Percentiles rank a stretch among this genome's conserved stretches.
Evolutionary conservation across 2,888 invertebrate genomes (phyloP).

Genomic region (Lordiphosa andalusiaca): DNA sequence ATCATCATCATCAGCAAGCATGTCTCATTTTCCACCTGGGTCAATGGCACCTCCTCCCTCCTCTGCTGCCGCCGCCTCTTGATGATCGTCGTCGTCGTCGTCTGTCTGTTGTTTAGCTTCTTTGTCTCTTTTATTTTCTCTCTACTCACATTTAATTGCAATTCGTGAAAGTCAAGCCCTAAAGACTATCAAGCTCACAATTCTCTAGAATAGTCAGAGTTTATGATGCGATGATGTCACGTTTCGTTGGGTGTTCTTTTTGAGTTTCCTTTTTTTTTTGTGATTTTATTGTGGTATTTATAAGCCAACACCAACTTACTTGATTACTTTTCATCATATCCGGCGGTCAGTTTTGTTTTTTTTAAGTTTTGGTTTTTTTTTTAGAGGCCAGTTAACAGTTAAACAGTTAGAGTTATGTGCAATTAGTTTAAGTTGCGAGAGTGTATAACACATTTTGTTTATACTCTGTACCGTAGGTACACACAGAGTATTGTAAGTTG

Average conservation of each 20-base stretch:
- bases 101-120: slow-evolving; percentile 9
- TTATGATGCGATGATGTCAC: slow-evolving; percentile 41
- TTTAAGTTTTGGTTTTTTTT: too few relatives aligned
- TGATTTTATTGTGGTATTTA: neutral
- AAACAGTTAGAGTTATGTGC: too few relatives aligned
- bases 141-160: slow-evolving; percentile 46
- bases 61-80: neutral
- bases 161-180: slow-evolving; percentile 29
- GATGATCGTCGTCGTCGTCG: slow-evolving; percentile 12
- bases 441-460: too few relatives aligned
- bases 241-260: slow-evolving; percentile 39
- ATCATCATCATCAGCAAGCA: slow-evolving; percentile 41
- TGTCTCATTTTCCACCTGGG: slow-evolving; percentile 56
- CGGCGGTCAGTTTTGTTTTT: neutral
- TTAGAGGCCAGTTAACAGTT: too few relatives aligned
- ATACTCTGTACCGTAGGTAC: too few relatives aligned
- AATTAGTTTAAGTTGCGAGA: too few relatives aligned
- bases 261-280: neutral
- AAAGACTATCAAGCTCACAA: slow-evolving; percentile 1
- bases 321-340: slow-evolving; percentile 7
- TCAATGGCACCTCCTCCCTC: slow-evolving; percentile 45
- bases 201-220: slow-evolving; percentile 9
- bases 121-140: slow-evolving; percentile 15
- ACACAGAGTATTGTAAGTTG: too few relatives aligned
- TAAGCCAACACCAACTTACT: slow-evolving; percentile 1